phyloP scores from a whole-genome alignment of 2,113 vertebrate species.

The Cebus imitator region DNA sequence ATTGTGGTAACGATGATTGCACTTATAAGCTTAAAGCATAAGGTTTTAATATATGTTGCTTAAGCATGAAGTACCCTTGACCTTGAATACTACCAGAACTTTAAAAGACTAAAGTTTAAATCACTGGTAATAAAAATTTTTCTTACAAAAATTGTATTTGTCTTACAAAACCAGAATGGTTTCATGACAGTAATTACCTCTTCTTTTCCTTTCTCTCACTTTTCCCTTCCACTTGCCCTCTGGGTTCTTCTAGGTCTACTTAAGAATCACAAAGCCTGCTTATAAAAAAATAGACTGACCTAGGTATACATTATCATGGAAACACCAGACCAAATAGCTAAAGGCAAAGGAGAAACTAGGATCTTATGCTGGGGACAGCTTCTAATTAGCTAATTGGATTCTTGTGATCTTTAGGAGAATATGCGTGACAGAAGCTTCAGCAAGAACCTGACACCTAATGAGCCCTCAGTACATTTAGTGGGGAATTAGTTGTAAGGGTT shows the following conservation, averaged over 20 bases:
- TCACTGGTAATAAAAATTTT: not conserved
- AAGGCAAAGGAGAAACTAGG: not conserved
- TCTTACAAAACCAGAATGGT: not conserved
- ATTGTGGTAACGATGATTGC: not conserved
- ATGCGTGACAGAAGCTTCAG: not conserved
- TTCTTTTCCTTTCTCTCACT: not conserved
- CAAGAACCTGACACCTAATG: not conserved
- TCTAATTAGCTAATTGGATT: not conserved
- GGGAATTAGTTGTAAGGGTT: not conserved
- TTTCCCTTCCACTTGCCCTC: not conserved
- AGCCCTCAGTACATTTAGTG: not conserved
- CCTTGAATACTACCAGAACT: not conserved
- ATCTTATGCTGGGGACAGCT: not conserved
- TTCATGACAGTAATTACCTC: not conserved
- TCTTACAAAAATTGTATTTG: not conserved
- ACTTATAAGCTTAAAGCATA: not conserved
- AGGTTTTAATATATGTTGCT: not conserved
- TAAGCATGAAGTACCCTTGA: not conserved
- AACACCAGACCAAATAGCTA: not conserved
- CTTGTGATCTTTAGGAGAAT: not conserved
- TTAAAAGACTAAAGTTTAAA: not conserved
- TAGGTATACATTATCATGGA: not conserved
- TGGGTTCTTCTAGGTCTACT: not conserved
- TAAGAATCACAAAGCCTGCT: conserved; percentile 5
- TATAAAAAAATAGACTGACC: not conserved